Evolutionary conservation across 2,888 invertebrate genomes (phyloP).

Genomic region (Diaperis boleti): DNA sequence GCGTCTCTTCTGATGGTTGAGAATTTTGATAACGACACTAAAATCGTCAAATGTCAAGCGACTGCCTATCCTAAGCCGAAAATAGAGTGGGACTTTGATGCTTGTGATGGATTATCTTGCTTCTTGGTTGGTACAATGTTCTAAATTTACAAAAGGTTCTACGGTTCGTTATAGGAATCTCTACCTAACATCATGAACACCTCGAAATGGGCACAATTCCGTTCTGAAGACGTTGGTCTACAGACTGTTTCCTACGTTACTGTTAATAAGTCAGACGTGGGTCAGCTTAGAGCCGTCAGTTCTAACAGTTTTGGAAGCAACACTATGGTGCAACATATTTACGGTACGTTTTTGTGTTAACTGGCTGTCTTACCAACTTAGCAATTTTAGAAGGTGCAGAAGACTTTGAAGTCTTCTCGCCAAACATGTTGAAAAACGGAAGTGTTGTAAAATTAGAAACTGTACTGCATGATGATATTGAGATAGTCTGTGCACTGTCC

Average conservation of each 20-base stretch:
- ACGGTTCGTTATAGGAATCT: too few species aligned
- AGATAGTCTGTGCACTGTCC: conserved; percentile 8
- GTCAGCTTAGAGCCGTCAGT: neutral
- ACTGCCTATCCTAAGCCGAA: neutral
- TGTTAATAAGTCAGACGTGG: neutral
- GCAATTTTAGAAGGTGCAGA: neutral
- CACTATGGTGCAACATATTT: neutral
- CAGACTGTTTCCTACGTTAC: neutral
- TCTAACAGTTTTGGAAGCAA: neutral
- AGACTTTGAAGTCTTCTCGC: neutral
- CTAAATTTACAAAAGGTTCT: too few species aligned
- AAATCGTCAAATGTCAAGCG: neutral
- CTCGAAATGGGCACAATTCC: neutral
- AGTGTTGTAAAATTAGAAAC: neutral
- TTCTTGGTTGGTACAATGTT: too few species aligned
- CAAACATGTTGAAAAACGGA: neutral
- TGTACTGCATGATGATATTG: neutral
- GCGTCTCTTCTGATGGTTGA: neutral
- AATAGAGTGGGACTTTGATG: neutral
- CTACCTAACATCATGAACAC: too few species aligned
- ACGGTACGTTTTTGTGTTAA: too few species aligned
- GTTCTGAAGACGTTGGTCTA: neutral
- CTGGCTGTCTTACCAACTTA: too few species aligned
- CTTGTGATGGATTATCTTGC: neutral
- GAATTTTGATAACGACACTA: neutral